Evolutionary conservation across 2,888 invertebrate genomes (phyloP).

Genomic region (Stenoptilia bipunctidactyla): DNA sequence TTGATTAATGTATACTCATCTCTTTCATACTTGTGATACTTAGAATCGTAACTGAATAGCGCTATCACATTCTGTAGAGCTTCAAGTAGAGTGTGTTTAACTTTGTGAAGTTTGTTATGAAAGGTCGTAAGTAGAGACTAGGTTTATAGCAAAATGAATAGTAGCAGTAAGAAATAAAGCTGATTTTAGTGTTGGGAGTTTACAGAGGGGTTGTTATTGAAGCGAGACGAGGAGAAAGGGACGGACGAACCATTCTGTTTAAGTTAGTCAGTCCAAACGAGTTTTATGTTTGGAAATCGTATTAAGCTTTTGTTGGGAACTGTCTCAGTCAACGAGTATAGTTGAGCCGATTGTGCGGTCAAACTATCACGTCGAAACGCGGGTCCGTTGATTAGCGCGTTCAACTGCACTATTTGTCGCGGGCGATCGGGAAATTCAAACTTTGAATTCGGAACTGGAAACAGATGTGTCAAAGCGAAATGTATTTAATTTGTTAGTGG

Average conservation of each 20-base stretch:
- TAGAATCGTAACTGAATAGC: conserved; percentile 4
- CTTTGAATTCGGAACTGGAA: conserved; percentile 16
- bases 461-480: conserved; percentile 13
- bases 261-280: conserved; percentile 68
- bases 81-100: conserved; percentile 44
- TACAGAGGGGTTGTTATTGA: conserved; percentile 47
- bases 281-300: conserved; percentile 72
- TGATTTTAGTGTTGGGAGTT: conserved; percentile 18
- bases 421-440: conserved; percentile 41
- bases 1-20: conserved; percentile 28
- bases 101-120: conserved; percentile 36
- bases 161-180: not conserved
- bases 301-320: conserved; percentile 71
- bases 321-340: conserved; percentile 68
- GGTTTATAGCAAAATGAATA: conserved; percentile 20
- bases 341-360: conserved; percentile 66
- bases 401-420: conserved; percentile 44
- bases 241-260: conserved; percentile 55
- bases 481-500: conserved; percentile 32
- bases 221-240: conserved; percentile 56
- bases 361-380: conserved; percentile 57
- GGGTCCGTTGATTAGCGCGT: conserved; percentile 60
- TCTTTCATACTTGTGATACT: conserved; percentile 22
- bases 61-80: conserved; percentile 37
- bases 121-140: conserved; percentile 33